A percentile compares a stretch with the other conserved stretches of the same genome.
Conservation (phyloP, 2,113 vertebrate genomes). For the Lagopus muta region DNA sequence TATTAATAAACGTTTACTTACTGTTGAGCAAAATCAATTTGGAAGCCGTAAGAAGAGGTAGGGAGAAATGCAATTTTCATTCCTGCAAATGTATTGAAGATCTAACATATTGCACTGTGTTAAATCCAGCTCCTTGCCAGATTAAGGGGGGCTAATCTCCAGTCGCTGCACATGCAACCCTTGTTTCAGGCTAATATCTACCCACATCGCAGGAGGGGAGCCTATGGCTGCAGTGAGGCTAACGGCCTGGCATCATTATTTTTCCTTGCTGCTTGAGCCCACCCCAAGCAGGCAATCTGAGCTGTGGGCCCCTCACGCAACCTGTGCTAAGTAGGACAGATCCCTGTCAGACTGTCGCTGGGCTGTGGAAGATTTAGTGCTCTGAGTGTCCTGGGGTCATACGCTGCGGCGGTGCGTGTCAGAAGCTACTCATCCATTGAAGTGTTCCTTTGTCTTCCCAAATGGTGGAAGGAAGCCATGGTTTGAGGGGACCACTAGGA, state of each 20-base stretch:
- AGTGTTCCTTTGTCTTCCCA: neutral
- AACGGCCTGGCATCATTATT: neutral
- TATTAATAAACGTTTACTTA: conserved; percentile 4
- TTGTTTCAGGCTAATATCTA: neutral
- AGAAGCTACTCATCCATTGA: neutral
- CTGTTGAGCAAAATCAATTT: neutral
- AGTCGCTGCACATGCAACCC: neutral
- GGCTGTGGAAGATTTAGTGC: conserved; percentile 21
- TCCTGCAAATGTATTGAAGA: neutral
- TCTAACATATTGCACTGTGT: neutral
- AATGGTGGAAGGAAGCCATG: neutral
- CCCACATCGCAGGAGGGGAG: neutral
- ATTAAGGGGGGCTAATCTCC: neutral
- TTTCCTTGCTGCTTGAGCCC: neutral
- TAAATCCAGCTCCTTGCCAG: neutral
- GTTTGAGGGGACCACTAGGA: neutral
- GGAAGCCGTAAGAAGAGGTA: neutral
- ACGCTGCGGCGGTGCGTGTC: neutral
- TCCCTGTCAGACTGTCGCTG: neutral
- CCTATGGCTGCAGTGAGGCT: neutral
- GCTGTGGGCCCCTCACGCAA: neutral
- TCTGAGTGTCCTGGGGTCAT: neutral
- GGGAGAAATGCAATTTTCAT: neutral
- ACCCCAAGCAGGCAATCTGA: neutral
- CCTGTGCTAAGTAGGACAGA: neutral